Evolutionary conservation across 2,113 vertebrate genomes (phyloP), one percentile per base, ranked within the genome.

Genomic region (Syngnathus scovelli): DNA sequence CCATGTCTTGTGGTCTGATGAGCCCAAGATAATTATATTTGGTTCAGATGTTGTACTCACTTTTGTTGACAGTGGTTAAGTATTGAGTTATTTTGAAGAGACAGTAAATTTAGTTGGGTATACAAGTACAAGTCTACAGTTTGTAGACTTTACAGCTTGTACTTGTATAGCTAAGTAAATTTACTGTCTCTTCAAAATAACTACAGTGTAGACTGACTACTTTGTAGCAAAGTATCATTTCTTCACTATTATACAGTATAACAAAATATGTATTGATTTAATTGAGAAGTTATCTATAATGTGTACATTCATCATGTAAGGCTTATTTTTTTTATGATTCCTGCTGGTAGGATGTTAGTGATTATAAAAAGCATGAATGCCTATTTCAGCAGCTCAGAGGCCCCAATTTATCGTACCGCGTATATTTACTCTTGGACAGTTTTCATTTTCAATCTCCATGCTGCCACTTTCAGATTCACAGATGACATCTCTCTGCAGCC

Each of bases 381-480:
- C 27, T 33, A 2, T 49, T 46, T 15, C 12, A 18, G 18, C 46
- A 16, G 46, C 46, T 49, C 46, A 49, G 49, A 52, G 51, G 19
- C n/a, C 51, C 51, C 51, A 21, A 52, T 13, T 55, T 55, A 10
- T 11, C 71, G 68, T 21, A 52, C 74, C 49, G 13, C 38, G 39
- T 60, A 43, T 77, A 70, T 77, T 83, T 76, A 66, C 59, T 43
- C 77, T 80, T 79, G 79, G n/a, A 12, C 1, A 1, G 37, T 41
- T 58, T 65, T 68, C 71, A 66, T 43, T 51, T 64, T 67, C 61
- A 62, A 68, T 67, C 56, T 65, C 27, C 27, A 68, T 46, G 41
- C 66, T 69, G 71, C 74, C 72, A 52, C 77, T 77, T 71, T 74
- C 58, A 67, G 66, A 76, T 73, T 68, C 69, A 73, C 63, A 56